Percentiles rank a stretch among this genome's conserved stretches.
Evolutionary conservation across 2,797 vertebrate species (phyloP).

Genomic region (Kryptolebias ocellatus): DNA sequence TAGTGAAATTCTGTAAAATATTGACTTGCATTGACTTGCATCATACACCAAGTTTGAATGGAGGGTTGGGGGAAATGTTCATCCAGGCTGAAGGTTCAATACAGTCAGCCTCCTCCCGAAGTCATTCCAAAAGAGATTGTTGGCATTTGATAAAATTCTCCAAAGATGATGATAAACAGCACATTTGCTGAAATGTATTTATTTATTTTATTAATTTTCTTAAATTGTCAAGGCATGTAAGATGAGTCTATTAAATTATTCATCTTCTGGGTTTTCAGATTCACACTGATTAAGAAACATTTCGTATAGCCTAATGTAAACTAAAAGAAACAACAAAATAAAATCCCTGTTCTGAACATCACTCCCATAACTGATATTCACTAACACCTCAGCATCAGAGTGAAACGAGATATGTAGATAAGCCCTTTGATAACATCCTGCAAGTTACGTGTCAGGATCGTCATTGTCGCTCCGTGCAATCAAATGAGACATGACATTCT

Average conservation of each 20-base stretch:
- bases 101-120: slow-evolving; percentile 23
- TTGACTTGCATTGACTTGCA: slow-evolving; percentile 79
- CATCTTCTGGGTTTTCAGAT: no score
- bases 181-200: neutral
- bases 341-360: neutral
- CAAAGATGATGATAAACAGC: neutral
- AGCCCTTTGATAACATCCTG: slow-evolving; percentile 54
- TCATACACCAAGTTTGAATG: slow-evolving; percentile 65
- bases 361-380: slow-evolving; percentile 39
- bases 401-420: slow-evolving; percentile 46
- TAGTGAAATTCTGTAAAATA: slow-evolving; percentile 72
- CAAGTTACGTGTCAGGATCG: slow-evolving; percentile 56
- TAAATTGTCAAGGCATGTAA: neutral
- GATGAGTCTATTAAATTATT: no score
- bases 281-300: neutral
- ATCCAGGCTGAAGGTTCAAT: slow-evolving; percentile 58
- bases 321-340: neutral
- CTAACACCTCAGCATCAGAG: slow-evolving; percentile 34
- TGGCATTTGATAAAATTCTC: slow-evolving; percentile 13
- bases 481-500: slow-evolving; percentile 80
- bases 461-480: slow-evolving; percentile 55
- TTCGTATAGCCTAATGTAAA: neutral
- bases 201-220: neutral
- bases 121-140: slow-evolving; percentile 44
- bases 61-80: slow-evolving; percentile 49